Base-by-base conservation (phyloP, 2,113 vertebrate genomes). In the Mobula hypostoma region DNA sequence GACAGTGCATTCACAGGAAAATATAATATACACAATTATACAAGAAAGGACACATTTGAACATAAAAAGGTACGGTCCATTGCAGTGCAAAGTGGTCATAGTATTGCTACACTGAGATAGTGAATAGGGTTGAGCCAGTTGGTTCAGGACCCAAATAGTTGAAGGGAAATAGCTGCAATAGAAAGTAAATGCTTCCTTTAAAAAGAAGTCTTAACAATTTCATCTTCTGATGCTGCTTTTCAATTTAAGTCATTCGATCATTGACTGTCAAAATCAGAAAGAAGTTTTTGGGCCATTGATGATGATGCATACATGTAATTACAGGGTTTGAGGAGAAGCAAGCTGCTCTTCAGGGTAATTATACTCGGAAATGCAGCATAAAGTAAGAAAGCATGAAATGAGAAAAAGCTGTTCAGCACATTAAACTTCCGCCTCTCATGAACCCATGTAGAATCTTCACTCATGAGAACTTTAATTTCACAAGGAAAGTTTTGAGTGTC, bases 321-420 rank as follows among this genome's bases (percentile, higher is more conserved):
- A 63, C 12, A 61, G 58, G 7, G 3, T 32, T 7, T 66, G 61
- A 90, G 85, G n/a, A 90, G 29, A 15, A 66, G 14, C 29, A 90
- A 36, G 85, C 29, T 68, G 85, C 85, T 63, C 61, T 90, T 66
- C 85, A 68, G 15, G 85, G 61, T 66, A 90, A 90, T 66, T 90
- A 36, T 63, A 61, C 63, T 66, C 85, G 68, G 66, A 66, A 66
- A 66, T 90, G 85, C 66, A 61, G 15, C 85, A 88, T 88, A 19
- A 66, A 66, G 85, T 32, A 90, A 66, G 61, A 90, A 90, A 90
- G 85, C 85, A 90, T 90, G 85, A 90, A 90, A 90, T 90, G 29
- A 90, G 61, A 66, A 66, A 90, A 90, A 14, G 85, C 14, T 32
- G 9, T 32, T 68, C n/a, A 68, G 61, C n/a, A 29, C 85, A 90